Evolutionary conservation across 2,888 invertebrate genomes (phyloP).

Genomic region (Troilus luridus): DNA sequence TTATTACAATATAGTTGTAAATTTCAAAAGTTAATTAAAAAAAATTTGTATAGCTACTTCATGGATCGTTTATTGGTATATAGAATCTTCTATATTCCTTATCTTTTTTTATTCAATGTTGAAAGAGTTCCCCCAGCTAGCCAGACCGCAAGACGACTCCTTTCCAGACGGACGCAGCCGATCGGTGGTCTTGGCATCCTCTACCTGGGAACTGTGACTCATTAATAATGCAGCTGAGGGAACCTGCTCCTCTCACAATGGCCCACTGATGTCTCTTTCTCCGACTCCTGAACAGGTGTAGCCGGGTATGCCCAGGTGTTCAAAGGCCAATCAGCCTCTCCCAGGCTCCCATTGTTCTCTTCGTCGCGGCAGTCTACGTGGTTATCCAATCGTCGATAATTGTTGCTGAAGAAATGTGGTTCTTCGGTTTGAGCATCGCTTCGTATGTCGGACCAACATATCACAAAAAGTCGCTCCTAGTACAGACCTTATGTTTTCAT

Average conservation of each 20-base stretch:
- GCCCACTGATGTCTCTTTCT: conserved; percentile 30
- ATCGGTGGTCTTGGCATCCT: not conserved
- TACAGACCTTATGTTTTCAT: not conserved
- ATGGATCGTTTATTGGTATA: too few species aligned
- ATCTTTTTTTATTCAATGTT: too few species aligned
- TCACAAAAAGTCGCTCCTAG: not conserved
- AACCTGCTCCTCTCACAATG: conserved; percentile 2
- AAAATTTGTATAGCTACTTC: too few species aligned
- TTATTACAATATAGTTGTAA: too few species aligned
- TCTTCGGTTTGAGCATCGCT: not conserved
- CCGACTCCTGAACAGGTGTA: conserved; percentile 32
- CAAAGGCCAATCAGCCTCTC: conserved; percentile 11
- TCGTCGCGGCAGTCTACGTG: not conserved
- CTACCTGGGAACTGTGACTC: conserved; percentile 28
- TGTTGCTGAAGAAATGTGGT: not conserved
- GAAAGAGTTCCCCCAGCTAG: not conserved
- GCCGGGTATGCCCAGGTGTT: not conserved
- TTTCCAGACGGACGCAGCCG: not conserved
- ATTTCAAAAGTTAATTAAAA: too few species aligned
- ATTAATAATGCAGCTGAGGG: conserved; percentile 42
- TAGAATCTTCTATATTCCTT: too few species aligned
- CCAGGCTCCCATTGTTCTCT: not conserved
- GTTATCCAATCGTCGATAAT: not conserved
- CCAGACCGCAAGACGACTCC: not conserved
- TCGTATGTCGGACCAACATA: not conserved